Percentiles rank a stretch among this genome's conserved stretches.
These are phyloP conservation scores for Cottoperca gobio DNA, from an alignment of 2,797 vertebrate genomes.

Conservation along the genomic window DNA sequence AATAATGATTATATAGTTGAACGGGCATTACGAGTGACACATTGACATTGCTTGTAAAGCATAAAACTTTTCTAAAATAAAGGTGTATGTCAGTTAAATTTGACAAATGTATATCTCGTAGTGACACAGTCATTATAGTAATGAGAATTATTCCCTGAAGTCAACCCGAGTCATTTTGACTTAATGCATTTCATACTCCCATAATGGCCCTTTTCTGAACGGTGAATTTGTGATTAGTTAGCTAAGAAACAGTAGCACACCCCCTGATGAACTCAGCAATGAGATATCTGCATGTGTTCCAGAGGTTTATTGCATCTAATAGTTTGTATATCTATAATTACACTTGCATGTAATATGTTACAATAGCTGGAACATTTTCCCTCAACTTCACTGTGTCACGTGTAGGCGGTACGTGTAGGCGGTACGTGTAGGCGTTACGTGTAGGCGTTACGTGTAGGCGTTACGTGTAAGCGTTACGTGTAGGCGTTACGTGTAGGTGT, in stretches of 20 bases:
- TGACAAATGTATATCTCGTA: background rate
- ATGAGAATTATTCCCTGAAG: constrained; percentile 5
- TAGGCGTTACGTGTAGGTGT: background rate
- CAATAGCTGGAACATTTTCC: background rate
- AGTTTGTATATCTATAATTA: background rate
- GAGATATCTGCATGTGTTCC: background rate
- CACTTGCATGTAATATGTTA: background rate
- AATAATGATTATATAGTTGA: background rate
- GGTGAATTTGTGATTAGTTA: background rate
- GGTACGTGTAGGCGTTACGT: no score
- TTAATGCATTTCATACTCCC: constrained; percentile 1
- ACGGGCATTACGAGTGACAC: background rate
- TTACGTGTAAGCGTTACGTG: background rate
- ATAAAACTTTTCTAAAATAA: background rate
- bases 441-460: no score
- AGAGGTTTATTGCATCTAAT: background rate
- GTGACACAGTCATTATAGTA: background rate
- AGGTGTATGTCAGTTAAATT: background rate
- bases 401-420: no score
- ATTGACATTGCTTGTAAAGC: background rate
- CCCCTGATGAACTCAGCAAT: background rate
- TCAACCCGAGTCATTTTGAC: background rate
- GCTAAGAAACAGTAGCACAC: background rate
- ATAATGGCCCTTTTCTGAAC: background rate
- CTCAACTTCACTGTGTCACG: background rate